These are phyloP conservation scores for Euwallacea fornicatus DNA, from an alignment of 1,140 invertebrate genomes.

Conservation along the genomic window DNA sequence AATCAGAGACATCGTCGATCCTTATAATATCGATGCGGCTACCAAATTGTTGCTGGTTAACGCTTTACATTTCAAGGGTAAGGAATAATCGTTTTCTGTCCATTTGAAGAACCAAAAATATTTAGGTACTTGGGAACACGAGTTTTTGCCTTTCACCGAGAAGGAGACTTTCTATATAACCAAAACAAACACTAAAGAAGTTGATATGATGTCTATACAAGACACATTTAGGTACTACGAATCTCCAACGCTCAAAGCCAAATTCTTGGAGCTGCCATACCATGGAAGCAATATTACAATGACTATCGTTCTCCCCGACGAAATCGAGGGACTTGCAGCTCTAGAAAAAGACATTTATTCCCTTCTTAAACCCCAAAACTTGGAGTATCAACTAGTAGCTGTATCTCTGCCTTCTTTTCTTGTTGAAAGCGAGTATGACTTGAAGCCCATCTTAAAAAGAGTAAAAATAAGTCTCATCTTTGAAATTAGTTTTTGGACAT, in stretches of 20 bases:
- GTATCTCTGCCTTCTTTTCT: constrained; percentile 55
- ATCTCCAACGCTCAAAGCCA: constrained; percentile 55
- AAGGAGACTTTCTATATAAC: constrained; percentile 55
- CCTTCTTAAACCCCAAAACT: constrained; percentile 41
- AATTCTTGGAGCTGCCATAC: constrained; percentile 63
- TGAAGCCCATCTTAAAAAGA: constrained; percentile 49
- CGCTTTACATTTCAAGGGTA: constrained; percentile 78
- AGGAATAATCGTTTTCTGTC: constrained; percentile 1
- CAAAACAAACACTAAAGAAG: constrained; percentile 45
- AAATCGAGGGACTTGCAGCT: constrained; percentile 57
- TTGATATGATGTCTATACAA: constrained; percentile 39
- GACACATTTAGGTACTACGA: constrained; percentile 53
- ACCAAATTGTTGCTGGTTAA: constrained; percentile 75
- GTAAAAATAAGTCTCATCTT: constrained; percentile 41
- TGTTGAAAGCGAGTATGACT: constrained; percentile 52
- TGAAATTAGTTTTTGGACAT: not conserved
- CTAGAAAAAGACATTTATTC: constrained; percentile 45
- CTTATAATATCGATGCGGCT: constrained; percentile 57
- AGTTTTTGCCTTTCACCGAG: constrained; percentile 58
- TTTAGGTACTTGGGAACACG: constrained; percentile 57
- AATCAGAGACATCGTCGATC: constrained; percentile 67
- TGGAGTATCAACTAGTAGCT: constrained; percentile 39
- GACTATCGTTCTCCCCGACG: constrained; percentile 67
- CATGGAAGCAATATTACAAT: constrained; percentile 55
- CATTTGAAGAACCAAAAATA: not conserved